A percentile compares a stretch with the other conserved stretches of the same genome.
phyloP scores from a whole-genome alignment of 2,113 vertebrate genomes.

The Centropus unirufus region DNA sequence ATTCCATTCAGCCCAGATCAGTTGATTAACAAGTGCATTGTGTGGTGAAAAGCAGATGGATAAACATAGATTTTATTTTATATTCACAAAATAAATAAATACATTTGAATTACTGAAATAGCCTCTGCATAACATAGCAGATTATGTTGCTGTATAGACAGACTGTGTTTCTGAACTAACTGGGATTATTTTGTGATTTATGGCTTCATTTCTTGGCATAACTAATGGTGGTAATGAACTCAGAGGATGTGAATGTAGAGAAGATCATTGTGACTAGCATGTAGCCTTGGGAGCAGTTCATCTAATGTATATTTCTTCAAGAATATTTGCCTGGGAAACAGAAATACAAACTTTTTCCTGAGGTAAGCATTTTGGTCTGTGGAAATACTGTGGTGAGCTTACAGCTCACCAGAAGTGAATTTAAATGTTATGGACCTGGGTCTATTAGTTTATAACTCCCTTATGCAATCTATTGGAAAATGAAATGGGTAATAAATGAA shows the following conservation, averaged over 20 bases:
- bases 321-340: not conserved
- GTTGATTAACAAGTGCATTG: fast-evolving
- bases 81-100: not conserved
- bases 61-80: not conserved
- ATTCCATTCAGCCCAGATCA: not conserved
- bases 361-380: not conserved
- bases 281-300: not conserved
- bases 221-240: not conserved
- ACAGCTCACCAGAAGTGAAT: not conserved
- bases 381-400: not conserved
- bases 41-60: not conserved
- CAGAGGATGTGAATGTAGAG: not conserved
- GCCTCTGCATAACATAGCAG: not conserved
- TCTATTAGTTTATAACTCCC: not conserved
- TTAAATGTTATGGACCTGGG: not conserved
- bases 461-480: not conserved
- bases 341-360: not conserved
- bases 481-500: not conserved
- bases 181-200: not conserved
- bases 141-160: constrained; percentile 1
- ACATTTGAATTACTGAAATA: not conserved
- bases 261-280: not conserved
- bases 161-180: not conserved
- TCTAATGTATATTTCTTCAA: not conserved
- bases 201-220: not conserved